A percentile compares a stretch with the other conserved stretches of the same genome.
Conservation (phyloP, 2,797 vertebrate species). For the Sebastes nivosus region DNA sequence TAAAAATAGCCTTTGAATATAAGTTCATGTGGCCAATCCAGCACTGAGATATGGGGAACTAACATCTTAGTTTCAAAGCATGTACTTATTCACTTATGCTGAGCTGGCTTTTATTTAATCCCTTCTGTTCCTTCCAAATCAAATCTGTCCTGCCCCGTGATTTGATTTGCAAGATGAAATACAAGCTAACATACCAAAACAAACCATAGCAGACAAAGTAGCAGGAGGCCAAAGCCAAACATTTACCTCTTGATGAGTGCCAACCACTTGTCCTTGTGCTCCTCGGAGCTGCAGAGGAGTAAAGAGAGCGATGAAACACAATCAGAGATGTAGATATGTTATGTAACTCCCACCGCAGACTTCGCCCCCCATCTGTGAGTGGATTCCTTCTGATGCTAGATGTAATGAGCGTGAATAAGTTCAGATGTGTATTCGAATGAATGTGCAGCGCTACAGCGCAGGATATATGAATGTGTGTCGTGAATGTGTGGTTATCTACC, state of each 20-base stretch:
- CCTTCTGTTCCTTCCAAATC: neutral
- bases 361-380: neutral
- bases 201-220: neutral
- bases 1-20: neutral
- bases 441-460: neutral
- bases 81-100: neutral
- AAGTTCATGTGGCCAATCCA: neutral
- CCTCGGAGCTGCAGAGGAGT: constrained; percentile 83
- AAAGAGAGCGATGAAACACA: constrained; percentile 14
- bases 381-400: constrained; percentile 40
- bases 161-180: neutral
- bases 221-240: neutral
- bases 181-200: neutral
- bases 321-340: constrained; percentile 39
- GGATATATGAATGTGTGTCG: neutral
- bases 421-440: neutral
- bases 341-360: constrained; percentile 18
- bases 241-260: constrained; percentile 89
- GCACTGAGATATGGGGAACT: neutral
- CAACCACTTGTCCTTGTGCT: constrained; percentile 92
- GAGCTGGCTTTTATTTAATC: neutral
- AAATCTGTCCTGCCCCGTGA: neutral
- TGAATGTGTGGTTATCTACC: neutral
- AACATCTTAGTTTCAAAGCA: neutral
- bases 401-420: neutral